Conservation (phyloP, 2,888 invertebrate species). For the Gymnoscelis rufifasciata region DNA sequence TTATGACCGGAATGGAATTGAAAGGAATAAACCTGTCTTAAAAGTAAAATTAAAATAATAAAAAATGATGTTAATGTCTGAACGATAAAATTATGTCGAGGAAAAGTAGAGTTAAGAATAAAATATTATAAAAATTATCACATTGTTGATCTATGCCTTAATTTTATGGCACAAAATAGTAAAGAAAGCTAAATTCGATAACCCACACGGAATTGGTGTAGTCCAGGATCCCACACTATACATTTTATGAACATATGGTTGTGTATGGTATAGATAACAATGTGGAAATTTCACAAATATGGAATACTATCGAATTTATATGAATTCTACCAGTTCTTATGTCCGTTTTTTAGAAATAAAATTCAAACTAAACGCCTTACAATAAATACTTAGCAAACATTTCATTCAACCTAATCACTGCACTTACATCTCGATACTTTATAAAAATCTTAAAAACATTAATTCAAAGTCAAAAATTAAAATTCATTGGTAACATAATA, state of each 20-base stretch:
- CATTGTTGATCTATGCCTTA: conserved; percentile 13
- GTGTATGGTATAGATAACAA: no score
- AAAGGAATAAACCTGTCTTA: conserved; percentile 21
- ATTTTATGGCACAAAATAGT: conserved; percentile 22
- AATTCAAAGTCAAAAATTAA: conserved; percentile 52
- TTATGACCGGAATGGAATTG: conserved; percentile 39
- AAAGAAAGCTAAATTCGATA: conserved; percentile 10
- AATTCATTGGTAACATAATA: conserved; percentile 76
- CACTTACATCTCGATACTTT: conserved; percentile 21
- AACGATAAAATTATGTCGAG: conserved; percentile 1
- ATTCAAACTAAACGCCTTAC: conserved; percentile 16
- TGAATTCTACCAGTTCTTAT: no score
- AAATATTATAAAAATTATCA: conserved; percentile 12
- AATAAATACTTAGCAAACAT: conserved; percentile 27
- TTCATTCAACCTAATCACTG: conserved; percentile 20
- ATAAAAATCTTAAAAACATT: conserved; percentile 27
- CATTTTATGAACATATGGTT: no score
- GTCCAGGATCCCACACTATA: no score
- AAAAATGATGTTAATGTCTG: no score
- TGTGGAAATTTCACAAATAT: conserved; percentile 1
- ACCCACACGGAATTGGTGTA: conserved; percentile 4
- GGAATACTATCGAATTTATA: background rate
- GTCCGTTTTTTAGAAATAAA: background rate
- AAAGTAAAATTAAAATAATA: background rate
- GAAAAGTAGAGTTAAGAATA: conserved; percentile 3